These are phyloP conservation scores for Gymnoscopelus microlampas DNA, from an alignment of 2,797 vertebrate genomes.

Conservation along the genomic window DNA sequence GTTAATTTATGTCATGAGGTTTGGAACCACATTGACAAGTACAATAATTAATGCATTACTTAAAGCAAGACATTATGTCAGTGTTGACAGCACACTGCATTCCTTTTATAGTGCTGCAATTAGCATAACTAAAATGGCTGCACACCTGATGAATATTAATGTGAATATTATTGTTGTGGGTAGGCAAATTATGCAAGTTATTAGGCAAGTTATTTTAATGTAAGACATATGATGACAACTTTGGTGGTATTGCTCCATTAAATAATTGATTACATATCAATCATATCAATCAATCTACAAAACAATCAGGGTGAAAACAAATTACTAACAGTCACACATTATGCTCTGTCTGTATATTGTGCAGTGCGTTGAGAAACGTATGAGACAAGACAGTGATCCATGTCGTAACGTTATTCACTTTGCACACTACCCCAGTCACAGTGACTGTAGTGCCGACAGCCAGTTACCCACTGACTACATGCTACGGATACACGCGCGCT, in stretches of 20 bases:
- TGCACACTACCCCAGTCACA: constrained; percentile 75
- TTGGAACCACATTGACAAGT: neutral
- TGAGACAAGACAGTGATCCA: constrained; percentile 37
- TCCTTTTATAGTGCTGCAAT: neutral
- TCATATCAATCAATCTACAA: no score
- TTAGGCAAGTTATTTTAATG: neutral
- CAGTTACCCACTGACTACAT: constrained; percentile 47
- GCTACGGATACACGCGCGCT: constrained; percentile 68
- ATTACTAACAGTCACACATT: constrained; percentile 4
- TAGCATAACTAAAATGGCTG: constrained; percentile 1
- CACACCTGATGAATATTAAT: neutral
- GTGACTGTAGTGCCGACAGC: constrained; percentile 67
- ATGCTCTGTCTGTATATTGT: constrained; percentile 27
- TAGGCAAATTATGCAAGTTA: neutral
- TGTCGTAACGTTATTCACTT: constrained; percentile 71
- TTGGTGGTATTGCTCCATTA: no score
- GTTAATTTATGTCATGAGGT: neutral
- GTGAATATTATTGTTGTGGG: neutral
- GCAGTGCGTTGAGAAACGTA: constrained; percentile 40
- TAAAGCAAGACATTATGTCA: neutral
- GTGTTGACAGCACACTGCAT: neutral
- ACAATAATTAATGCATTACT: neutral
- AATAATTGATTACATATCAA: no score
- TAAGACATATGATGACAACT: no score
- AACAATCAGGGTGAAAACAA: no score